Evolutionary conservation across 2,888 invertebrate species (phyloP), one percentile per base, ranked within the genome.

Genomic region (Drosophila greeni): DNA sequence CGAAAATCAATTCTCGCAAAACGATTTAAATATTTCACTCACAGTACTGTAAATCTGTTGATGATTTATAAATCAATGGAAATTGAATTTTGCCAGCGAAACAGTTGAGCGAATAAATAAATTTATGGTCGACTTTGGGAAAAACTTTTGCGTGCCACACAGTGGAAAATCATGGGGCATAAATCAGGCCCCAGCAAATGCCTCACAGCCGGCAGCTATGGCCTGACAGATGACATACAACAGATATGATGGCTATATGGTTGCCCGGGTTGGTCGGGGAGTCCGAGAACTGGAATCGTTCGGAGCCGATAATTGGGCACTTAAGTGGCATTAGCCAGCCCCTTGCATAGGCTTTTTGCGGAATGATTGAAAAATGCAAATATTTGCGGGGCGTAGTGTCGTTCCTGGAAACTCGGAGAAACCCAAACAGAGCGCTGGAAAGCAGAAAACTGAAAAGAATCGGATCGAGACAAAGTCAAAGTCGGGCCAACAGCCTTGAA

Each of bases 111-210:
- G 66, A 68, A 82, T 82, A 66, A 72, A 76, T 78, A 66, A 72
- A 76, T 78, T 75, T 82, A 79, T 73, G 82, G 66, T 36, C 23
- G 62, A 24, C 64, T 64, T 33, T 64, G 62, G 65, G 55, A 65
- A 65, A 59, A 65, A 54, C 70, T 68, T 68, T 83, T 59, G 84
- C 80, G 76, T 84, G 82, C 80, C 76, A 79, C 76, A 79, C 67
- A 74, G 82, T 79, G 79, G 84, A 84, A 83, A 81, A 82, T 84
- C 79, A 82, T 84, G 82, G 74, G 67, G 74, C 74, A 84, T 82
- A 82, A 79, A 83, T 79, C 83, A 81, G 68, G 18, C 48, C 16
- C 24, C 20, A 33, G 68, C 42, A 57, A 73, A 77, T 58, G 71
- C 61, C 66, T 57, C 52, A 66, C 73, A 68, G 78, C 77, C 79